Evolutionary conservation across 2,797 vertebrate genomes (phyloP).

Genomic region (Streptopelia turtur): DNA sequence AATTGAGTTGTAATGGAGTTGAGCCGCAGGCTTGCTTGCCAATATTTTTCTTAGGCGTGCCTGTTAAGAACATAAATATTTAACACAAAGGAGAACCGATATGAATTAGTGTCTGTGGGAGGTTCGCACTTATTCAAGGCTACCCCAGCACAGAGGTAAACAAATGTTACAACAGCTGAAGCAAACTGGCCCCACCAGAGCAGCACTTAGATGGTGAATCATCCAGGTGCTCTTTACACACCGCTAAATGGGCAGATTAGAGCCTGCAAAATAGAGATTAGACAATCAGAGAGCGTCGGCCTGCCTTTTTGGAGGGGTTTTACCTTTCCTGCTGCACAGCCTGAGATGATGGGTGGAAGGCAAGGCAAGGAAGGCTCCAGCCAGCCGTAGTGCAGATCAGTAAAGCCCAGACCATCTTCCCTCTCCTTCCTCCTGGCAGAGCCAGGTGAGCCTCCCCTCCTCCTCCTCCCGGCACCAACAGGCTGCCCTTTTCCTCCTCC

Average conservation of each 20-base stretch:
- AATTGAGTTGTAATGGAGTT: not conserved
- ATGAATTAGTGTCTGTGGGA: conserved; percentile 47
- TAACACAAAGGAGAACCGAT: conserved; percentile 37
- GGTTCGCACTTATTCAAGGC: not conserved
- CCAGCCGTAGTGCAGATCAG: fast-evolving
- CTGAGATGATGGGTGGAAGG: not conserved
- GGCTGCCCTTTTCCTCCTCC: not conserved
- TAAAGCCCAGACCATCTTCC: not conserved
- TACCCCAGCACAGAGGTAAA: conserved; percentile 19
- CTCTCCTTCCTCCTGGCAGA: not conserved
- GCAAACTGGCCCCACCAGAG: conserved; percentile 15
- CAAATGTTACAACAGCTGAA: not conserved
- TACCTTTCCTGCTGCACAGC: fast-evolving
- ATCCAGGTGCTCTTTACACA: not conserved
- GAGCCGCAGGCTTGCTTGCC: not conserved
- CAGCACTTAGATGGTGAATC: not conserved
- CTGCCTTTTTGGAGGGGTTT: not conserved
- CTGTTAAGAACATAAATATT: conserved; percentile 34
- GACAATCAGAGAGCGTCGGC: not conserved
- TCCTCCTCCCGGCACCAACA: not conserved
- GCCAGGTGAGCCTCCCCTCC: not conserved
- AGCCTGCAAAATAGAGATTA: not conserved
- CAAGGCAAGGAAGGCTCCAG: not conserved
- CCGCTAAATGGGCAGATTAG: not conserved
- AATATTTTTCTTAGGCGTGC: conserved; percentile 56